These are phyloP conservation scores for Globia sparganii DNA, from an alignment of 2,888 invertebrate genomes.

Conservation along the genomic window DNA sequence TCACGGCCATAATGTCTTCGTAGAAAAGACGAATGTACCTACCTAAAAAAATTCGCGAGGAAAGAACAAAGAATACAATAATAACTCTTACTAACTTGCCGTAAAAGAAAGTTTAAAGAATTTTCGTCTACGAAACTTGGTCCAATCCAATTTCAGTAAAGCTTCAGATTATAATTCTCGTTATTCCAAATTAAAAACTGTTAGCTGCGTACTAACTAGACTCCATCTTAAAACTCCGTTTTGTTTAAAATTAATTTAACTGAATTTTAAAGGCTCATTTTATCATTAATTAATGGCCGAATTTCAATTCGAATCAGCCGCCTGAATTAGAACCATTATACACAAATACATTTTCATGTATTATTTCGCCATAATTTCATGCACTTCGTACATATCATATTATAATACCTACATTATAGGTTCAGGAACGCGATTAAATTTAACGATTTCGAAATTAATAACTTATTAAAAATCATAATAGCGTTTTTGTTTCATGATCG, in stretches of 20 bases:
- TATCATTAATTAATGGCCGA: background rate
- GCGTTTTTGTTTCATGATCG: background rate
- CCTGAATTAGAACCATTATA: background rate
- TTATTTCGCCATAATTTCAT: background rate
- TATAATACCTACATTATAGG: background rate
- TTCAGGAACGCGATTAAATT: background rate
- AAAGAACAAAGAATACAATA: constrained; percentile 68
- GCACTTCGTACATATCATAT: background rate
- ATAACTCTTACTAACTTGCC: constrained; percentile 64
- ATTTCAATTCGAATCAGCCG: background rate
- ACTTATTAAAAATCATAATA: background rate
- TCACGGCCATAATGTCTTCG: constrained; percentile 48
- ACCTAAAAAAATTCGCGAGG: constrained; percentile 58
- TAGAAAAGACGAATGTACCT: constrained; percentile 57
- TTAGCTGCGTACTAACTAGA: constrained; percentile 45
- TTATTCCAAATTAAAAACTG: constrained; percentile 65
- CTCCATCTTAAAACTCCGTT: constrained; percentile 5
- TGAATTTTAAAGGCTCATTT: constrained; percentile 14
- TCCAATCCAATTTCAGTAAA: constrained; percentile 66
- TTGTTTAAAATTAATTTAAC: constrained; percentile 30
- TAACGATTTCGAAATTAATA: background rate
- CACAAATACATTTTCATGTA: background rate
- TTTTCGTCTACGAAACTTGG: constrained; percentile 65
- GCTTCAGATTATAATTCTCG: constrained; percentile 64
- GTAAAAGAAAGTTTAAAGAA: constrained; percentile 66